phyloP scores from a whole-genome alignment of 2,888 invertebrate species.

The Tetranychus piercei region DNA sequence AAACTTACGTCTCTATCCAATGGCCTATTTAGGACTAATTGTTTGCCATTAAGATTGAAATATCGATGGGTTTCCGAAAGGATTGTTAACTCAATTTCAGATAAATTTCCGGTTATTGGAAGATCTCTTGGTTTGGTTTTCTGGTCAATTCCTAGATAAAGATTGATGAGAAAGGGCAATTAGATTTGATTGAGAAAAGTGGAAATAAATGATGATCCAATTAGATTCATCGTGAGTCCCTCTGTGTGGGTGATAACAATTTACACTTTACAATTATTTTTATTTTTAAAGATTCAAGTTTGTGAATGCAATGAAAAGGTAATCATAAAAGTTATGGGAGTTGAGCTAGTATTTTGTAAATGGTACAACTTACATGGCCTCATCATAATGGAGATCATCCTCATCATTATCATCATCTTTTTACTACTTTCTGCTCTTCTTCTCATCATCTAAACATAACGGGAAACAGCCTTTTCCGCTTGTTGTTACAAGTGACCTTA shows the following conservation, averaged over 20 bases:
- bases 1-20: conserved; percentile 56
- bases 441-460: neutral
- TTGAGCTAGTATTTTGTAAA: neutral
- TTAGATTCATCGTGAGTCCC: neutral
- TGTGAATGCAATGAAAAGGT: neutral
- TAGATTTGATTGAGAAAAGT: neutral
- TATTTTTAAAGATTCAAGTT: neutral
- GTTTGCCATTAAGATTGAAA: conserved; percentile 63
- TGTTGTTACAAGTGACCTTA: conserved; percentile 1
- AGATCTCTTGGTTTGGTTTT: conserved; percentile 57
- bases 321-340: neutral
- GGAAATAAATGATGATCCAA: neutral
- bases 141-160: conserved; percentile 56
- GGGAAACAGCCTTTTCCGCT: neutral
- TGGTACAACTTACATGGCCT: neutral
- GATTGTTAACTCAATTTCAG: conserved; percentile 23
- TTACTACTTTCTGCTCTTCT: neutral
- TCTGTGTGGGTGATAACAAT: neutral
- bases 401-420: neutral
- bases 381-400: neutral
- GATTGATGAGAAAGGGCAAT: neutral
- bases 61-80: conserved; percentile 25
- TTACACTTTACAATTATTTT: no score
- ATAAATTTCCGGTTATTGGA: conserved; percentile 62
- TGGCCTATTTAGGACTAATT: conserved; percentile 54